Evolutionary conservation across 2,888 invertebrate species (phyloP), one percentile per base, ranked within the genome.

Genomic region (Drosophila phalerata): DNA sequence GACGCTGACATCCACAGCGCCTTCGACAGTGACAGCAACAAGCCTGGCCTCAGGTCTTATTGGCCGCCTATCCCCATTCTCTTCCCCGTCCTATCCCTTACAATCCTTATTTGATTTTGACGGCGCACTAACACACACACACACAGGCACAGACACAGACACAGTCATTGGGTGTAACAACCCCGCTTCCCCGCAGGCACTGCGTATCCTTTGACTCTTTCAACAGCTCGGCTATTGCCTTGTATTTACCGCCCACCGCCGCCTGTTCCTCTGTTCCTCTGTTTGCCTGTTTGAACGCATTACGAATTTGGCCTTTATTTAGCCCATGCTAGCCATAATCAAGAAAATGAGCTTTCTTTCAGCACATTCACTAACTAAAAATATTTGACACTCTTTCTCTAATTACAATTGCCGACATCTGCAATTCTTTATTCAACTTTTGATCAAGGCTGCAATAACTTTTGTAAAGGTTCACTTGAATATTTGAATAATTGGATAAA

Each of bases 281-380:
- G 22, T 22, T 72, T 78, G 77, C 65, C 68, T 72, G 77, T 71
- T 77, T 74, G 71, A 71, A 40, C 67, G 66, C 74, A 77, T 77
- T 77, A 70, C 78, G 60, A 77, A 53, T 77, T 77, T 66, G 53
- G 73, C 66, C 74, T 77, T 77, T 77, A 77, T 77, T 77, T 70
- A 65, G 65, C 56, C 66, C 58, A 56, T 63, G 69, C 75, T 77
- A 60, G 73, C 78, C 77, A 66, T 77, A 77, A 73, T 70, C 77
- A 77, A 70, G 63, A 66, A 66, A 62, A 60, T 40, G 34, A 8
- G 47, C 65, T 45, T 25, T 28, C 51, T 52, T n/a, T 56, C 69
- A 38, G 73, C 65, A 65, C 51, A 77, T 77, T 45, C 32, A 42
- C 76, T 73, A 48, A n/a, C 11, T 40, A 5, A 68, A 28, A 28